phyloP scores from a whole-genome alignment of 2,797 vertebrate species.

The Craterocephalus amniculus region DNA sequence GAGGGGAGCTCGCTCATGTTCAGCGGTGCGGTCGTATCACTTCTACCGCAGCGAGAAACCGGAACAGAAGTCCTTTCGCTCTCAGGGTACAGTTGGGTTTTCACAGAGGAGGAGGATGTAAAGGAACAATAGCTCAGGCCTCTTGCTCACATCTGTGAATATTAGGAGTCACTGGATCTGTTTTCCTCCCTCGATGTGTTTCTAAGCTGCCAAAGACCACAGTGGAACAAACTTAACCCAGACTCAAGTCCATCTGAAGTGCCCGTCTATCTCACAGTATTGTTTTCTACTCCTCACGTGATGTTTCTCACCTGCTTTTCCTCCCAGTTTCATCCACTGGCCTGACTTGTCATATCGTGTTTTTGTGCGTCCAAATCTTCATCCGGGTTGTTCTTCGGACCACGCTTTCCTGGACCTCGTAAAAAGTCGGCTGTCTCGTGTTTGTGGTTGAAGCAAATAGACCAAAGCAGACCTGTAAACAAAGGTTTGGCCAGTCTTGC shows the following conservation, averaged over 20 bases:
- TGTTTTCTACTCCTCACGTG: constrained; percentile 30
- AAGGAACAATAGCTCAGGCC: constrained; percentile 78
- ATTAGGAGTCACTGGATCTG: constrained; percentile 89
- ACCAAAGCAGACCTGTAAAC: constrained; percentile 41
- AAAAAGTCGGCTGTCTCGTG: neutral
- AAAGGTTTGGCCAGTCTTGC: constrained; percentile 8
- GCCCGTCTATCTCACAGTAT: constrained; percentile 82
- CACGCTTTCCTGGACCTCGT: constrained; percentile 34
- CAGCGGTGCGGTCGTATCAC: constrained; percentile 60
- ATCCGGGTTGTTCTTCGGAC: constrained; percentile 13
- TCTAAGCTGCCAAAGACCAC: constrained; percentile 94
- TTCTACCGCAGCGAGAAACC: constrained; percentile 69
- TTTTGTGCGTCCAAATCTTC: constrained; percentile 3
- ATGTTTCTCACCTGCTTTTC: constrained; percentile 7
- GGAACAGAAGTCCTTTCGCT: constrained; percentile 74
- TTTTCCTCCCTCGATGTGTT: constrained; percentile 87
- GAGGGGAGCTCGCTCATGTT: constrained; percentile 21
- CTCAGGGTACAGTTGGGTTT: constrained; percentile 81
- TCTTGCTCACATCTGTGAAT: constrained; percentile 52
- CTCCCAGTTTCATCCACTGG: constrained; percentile 14
- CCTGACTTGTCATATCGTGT: constrained; percentile 2
- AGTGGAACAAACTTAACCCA: constrained; percentile 65
- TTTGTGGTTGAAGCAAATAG: constrained; percentile 13
- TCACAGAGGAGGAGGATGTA: constrained; percentile 38
- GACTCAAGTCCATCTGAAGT: constrained; percentile 85